Conservation (phyloP, 1,140 invertebrate genomes). For the Augochlora pura region DNA sequence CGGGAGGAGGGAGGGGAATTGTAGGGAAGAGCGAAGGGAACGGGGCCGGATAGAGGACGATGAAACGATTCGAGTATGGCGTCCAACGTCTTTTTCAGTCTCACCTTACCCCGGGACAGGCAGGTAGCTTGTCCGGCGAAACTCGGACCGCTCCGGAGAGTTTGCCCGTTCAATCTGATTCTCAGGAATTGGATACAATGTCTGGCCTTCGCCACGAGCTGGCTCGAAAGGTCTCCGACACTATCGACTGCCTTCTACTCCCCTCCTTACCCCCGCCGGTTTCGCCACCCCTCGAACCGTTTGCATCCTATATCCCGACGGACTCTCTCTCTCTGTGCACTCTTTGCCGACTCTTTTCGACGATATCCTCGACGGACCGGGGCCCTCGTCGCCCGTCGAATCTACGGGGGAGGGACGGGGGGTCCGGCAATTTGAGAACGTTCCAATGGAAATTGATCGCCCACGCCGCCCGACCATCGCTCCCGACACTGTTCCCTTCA, state of each 20-base stretch:
- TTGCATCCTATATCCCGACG: conserved; percentile 35
- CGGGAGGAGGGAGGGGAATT: too few relatives aligned
- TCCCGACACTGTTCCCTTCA: background rate
- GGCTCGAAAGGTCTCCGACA: conserved; percentile 17
- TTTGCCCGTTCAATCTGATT: conserved; percentile 31
- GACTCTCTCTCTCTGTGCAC: too few relatives aligned
- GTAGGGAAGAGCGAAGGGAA: background rate
- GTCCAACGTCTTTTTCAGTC: conserved; percentile 31
- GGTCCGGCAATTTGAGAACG: background rate
- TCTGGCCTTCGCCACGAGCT: conserved; percentile 14
- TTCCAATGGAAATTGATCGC: conserved; percentile 28
- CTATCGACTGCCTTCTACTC: conserved; percentile 18
- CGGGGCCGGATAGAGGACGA: background rate
- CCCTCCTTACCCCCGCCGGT: too few relatives aligned
- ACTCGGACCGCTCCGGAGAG: background rate
- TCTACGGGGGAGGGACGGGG: background rate
- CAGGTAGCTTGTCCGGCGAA: conserved; percentile 10
- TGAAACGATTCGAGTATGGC: conserved; percentile 3
- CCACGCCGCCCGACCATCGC: background rate
- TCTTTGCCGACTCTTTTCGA: conserved; percentile 3
- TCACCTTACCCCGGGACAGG: conserved; percentile 1
- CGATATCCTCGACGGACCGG: background rate
- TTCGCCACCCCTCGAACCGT: background rate
- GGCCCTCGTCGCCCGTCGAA: background rate
- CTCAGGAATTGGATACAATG: conserved; percentile 41